Base-by-base conservation (phyloP, 2,797 vertebrate species). In the Clamator glandarius region DNA sequence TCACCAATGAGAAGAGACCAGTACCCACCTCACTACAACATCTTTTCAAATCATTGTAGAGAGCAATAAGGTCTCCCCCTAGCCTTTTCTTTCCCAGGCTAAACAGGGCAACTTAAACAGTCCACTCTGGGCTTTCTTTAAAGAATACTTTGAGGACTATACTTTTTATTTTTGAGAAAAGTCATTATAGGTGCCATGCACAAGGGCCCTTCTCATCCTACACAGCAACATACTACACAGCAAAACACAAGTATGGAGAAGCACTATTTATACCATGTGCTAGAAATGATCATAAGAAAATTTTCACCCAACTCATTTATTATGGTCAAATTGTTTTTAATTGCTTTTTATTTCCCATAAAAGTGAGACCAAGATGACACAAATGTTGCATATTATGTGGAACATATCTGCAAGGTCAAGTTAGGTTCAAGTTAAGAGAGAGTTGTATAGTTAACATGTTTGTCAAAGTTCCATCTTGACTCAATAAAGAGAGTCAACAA, bases 231-330 rank as follows among this genome's bases (percentile, higher is more conserved):
- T n/a, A n/a, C n/a, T n/a, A n/a, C n/a, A n/a, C n/a, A n/a, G n/a
- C n/a, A n/a, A 52, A 79, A 26, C 63, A 85, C n/a, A 83, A 18
- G 26, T 33, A 28, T 18, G 61, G 42, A 36, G 52, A 79, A 75
- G 7, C 21, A 20, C 2, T 1, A 17, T 12, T 39, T 68, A 46
- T 11, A 44, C 13, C 20, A 52, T 0, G 0, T 48, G 44, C 35
- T 36, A 10, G 14, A 82, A 90, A 73, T 5, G 5, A 50, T n/a
- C 35, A 33, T 36, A 33, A 69, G 62, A 76, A 68, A 14, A 25
- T 42, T 78, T 69, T 50, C 19, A 68, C 52, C 20, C 51, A 24
- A 6, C 13, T 9, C 62, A 68, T 70, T 78, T 63, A 25, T 10
- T 46, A 9, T 46, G 13, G 24, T 6, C 36, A 62, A 76, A 26